Evolutionary conservation across 2,888 invertebrate species (phyloP).

Genomic region (Pilophorus perplexus): DNA sequence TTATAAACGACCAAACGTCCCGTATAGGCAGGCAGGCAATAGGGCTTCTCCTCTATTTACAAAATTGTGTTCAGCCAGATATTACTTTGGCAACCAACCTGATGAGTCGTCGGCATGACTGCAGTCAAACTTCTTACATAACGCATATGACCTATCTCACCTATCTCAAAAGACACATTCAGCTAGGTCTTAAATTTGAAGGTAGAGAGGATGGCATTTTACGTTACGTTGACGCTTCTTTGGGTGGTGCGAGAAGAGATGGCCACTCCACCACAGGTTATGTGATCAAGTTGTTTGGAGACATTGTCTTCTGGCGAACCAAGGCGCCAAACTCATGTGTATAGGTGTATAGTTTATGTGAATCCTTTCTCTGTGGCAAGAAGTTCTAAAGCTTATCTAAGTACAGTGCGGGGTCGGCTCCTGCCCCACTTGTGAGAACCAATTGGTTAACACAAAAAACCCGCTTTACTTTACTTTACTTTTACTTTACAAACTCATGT

Average conservation of each 20-base stretch:
- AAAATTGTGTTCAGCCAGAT: conserved; percentile 5
- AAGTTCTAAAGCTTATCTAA: too few relatives aligned
- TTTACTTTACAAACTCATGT: too few relatives aligned
- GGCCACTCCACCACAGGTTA: neutral
- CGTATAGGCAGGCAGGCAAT: conserved; percentile 10
- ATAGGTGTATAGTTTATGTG: too few relatives aligned
- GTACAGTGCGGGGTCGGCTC: too few relatives aligned
- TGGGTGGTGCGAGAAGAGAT: neutral
- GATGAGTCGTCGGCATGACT: neutral
- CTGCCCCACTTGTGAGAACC: too few relatives aligned
- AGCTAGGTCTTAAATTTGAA: neutral
- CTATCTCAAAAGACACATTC: conserved; percentile 1
- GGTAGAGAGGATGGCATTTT: neutral
- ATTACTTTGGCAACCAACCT: neutral
- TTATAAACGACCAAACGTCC: neutral
- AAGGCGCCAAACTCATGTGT: neutral
- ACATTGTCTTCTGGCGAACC: neutral
- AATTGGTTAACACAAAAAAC: too few relatives aligned
- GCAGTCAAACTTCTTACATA: neutral
- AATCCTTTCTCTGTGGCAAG: too few relatives aligned
- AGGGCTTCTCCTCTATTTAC: neutral
- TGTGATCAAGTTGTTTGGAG: neutral
- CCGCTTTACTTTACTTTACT: too few relatives aligned
- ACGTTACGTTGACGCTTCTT: neutral
- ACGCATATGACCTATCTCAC: conserved; percentile 1